A percentile compares a stretch with the other conserved stretches of the same genome.
Conservation (phyloP, 2,797 vertebrate genomes). For the Ctenochaetus hawaiiensis region DNA sequence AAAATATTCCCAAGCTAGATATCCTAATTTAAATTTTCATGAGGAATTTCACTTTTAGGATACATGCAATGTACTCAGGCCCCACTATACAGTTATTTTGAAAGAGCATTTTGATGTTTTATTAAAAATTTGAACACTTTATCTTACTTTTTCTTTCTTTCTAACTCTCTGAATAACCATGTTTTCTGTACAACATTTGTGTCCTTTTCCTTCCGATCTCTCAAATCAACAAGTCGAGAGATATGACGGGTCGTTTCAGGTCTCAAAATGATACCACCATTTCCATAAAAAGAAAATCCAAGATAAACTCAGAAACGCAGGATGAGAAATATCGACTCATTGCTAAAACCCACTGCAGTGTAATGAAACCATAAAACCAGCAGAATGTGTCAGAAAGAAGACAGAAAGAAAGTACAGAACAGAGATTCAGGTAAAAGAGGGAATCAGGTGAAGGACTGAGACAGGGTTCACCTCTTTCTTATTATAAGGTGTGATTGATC, state of each 20-base stretch:
- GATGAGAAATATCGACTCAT: conserved; percentile 22
- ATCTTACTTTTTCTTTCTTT: neutral
- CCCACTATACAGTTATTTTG: neutral
- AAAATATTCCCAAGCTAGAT: neutral
- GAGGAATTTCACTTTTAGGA: neutral
- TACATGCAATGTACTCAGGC: neutral
- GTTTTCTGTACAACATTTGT: neutral
- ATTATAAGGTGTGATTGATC: conserved; percentile 74
- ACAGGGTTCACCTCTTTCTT: conserved; percentile 56
- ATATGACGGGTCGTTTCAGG: conserved; percentile 19
- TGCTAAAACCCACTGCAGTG: conserved; percentile 22
- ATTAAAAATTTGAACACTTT: conserved; percentile 4
- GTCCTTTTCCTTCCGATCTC: conserved; percentile 24
- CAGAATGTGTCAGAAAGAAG: conserved; percentile 26
- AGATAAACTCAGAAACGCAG: conserved; percentile 3
- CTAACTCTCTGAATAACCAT: neutral
- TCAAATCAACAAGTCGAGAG: conserved; percentile 33
- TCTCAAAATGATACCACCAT: conserved; percentile 46
- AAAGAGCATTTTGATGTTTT: conserved; percentile 11
- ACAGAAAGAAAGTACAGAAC: conserved; percentile 30
- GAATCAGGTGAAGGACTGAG: conserved; percentile 38
- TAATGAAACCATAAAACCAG: conserved; percentile 48
- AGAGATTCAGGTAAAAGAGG: conserved; percentile 30
- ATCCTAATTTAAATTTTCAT: conserved; percentile 3
- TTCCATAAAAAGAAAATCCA: conserved; percentile 33